Conservation (phyloP, 2,797 vertebrate genomes). For the Cyclura pinguis region DNA sequence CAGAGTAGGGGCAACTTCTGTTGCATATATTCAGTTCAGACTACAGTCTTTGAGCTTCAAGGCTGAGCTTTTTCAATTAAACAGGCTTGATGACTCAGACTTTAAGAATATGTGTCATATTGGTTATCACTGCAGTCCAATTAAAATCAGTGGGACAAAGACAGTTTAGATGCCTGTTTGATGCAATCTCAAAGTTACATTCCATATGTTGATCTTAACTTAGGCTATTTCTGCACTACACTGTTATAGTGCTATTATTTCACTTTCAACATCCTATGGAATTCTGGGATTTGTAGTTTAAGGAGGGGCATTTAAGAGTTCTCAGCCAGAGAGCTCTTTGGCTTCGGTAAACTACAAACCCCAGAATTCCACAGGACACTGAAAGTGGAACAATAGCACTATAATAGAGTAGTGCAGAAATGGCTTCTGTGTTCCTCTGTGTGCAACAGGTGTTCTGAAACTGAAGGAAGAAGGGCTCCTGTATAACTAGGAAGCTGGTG, state of each 20-base stretch:
- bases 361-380: too few relatives aligned
- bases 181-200: slow-evolving; percentile 39
- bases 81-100: not conserved
- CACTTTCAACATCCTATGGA: too few relatives aligned
- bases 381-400: too few relatives aligned
- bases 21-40: not conserved
- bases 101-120: not conserved
- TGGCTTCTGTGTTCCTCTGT: not conserved
- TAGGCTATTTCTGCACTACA: too few relatives aligned
- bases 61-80: not conserved
- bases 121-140: not conserved
- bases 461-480: not conserved
- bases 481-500: slow-evolving; percentile 51
- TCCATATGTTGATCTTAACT: slow-evolving; percentile 32
- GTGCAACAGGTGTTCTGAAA: not conserved
- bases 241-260: too few relatives aligned
- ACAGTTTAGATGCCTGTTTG: not conserved
- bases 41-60: not conserved
- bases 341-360: too few relatives aligned
- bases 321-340: too few relatives aligned
- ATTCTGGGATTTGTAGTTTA: too few relatives aligned
- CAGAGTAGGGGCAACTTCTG: not conserved
- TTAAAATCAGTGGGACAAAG: not conserved
- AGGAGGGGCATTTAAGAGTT: too few relatives aligned
- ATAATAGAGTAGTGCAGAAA: too few relatives aligned